Evolutionary conservation across 37 sponge, comb jelly and placozoan genomes (phyloP).

Genomic region (Crambe crambe): DNA sequence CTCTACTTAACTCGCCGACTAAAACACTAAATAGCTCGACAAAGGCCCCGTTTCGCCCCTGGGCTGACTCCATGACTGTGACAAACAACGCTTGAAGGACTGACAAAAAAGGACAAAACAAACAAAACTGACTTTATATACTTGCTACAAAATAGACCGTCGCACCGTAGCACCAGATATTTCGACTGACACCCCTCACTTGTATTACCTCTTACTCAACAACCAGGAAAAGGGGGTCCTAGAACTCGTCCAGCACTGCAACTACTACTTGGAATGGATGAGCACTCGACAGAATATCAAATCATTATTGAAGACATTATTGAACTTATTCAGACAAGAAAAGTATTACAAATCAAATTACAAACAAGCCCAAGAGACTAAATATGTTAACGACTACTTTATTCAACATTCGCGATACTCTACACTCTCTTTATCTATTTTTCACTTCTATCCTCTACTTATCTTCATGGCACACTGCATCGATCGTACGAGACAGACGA

Average conservation of each 20-base stretch:
- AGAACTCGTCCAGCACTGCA: background rate
- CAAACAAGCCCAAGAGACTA: conserved; percentile 20
- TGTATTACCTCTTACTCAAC: too few relatives aligned
- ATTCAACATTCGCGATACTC: background rate
- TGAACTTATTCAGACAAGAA: conserved; percentile 1
- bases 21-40: conserved; percentile 24
- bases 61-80: conserved; percentile 45
- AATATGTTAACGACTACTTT: background rate
- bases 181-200: background rate
- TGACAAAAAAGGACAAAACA: conserved; percentile 1
- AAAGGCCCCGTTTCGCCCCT: conserved; percentile 80
- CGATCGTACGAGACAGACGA: too few relatives aligned
- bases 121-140: background rate
- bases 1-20: conserved; percentile 30
- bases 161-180: background rate
- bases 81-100: conserved; percentile 22
- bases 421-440: conserved; percentile 1
- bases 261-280: background rate
- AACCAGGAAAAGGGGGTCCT: background rate
- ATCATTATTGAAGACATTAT: background rate
- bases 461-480: conserved; percentile 11
- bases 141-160: conserved; percentile 10
- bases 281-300: background rate
- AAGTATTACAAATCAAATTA: background rate
- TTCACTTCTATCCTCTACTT: background rate